phyloP scores from a whole-genome alignment of 2,888 invertebrate genomes.

The Terebella lapidaria region DNA sequence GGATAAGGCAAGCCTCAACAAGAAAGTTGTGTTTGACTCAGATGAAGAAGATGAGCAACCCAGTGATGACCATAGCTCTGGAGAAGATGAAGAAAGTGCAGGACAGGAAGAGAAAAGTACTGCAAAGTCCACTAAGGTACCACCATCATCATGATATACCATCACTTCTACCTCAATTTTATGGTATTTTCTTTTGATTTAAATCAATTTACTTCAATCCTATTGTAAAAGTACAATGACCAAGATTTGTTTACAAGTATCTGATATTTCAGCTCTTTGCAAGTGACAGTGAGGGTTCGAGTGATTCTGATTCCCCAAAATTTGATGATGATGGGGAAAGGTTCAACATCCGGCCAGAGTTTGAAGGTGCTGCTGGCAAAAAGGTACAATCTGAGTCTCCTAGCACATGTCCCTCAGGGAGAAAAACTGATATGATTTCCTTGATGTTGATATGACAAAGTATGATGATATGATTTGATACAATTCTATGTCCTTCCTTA shows the following conservation, averaged over 20 bases:
- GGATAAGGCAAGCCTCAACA: background rate
- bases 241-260: no score
- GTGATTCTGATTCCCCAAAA: slow-evolving; percentile 48
- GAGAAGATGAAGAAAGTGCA: no score
- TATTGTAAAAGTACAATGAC: no score
- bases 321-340: slow-evolving; percentile 50
- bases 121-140: no score
- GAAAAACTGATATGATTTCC: no score
- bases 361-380: slow-evolving; percentile 64
- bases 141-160: no score
- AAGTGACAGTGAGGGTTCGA: background rate
- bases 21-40: slow-evolving; percentile 14
- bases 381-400: slow-evolving; percentile 58
- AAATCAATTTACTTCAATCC: no score
- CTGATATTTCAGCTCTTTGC: no score
- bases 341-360: slow-evolving; percentile 62
- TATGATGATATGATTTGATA: background rate
- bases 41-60: slow-evolving; percentile 7
- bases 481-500: slow-evolving; percentile 40
- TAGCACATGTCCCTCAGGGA: no score
- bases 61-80: background rate
- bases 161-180: no score
- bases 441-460: background rate
- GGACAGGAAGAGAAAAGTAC: no score
- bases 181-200: no score